Evolutionary conservation across 2,888 invertebrate species (phyloP), one percentile per base, ranked within the genome.

Genomic region (Apomyelois bistriatella): DNA sequence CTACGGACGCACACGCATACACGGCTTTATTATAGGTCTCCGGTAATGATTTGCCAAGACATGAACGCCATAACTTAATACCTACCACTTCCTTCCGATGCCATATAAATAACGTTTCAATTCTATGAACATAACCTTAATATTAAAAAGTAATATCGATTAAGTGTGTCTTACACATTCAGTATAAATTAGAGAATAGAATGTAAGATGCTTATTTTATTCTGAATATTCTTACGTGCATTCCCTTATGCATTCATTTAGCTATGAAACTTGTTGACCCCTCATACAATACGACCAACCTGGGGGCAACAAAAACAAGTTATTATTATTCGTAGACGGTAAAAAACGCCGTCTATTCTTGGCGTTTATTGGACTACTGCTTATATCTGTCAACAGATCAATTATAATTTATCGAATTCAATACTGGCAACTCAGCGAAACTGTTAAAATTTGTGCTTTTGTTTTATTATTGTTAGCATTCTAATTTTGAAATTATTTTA

Each of bases 31-130:
- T 68, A 65, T 60, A 57, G 56, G 46, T 43, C 58, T 59, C 75
- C 79, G 75, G 74, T 82, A 82, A 80, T 82, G 82, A 83, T 83
- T 85, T 76, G 81, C 79, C 69, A 72, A 79, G 81, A 75, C 79
- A 72, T 68, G 70, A 64, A 58, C 66, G 72, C 74, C 74, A 79
- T 80, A 80, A 79, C 74, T 79, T 77, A 79, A 81, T 80, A 79
- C 79, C 68, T 60, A 79, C 87, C 82, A 79, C 88, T 87, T 90
- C 89, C 89, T 90, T 90, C 89, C 89, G 89, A 90, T 84, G 70
- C 89, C 88, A 70, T 89, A 89, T 76, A 83, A 79, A 62, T 66
- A 65, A 62, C 63, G 60, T 37, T 50, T 56, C 58, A 57, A 41
- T 50, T 52, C 40, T 53, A 48, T 47, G 54, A 51, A 56, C 38